Evolutionary conservation across 2,113 vertebrate species (phyloP).

Genomic region (Melanotaenia duboulayi): DNA sequence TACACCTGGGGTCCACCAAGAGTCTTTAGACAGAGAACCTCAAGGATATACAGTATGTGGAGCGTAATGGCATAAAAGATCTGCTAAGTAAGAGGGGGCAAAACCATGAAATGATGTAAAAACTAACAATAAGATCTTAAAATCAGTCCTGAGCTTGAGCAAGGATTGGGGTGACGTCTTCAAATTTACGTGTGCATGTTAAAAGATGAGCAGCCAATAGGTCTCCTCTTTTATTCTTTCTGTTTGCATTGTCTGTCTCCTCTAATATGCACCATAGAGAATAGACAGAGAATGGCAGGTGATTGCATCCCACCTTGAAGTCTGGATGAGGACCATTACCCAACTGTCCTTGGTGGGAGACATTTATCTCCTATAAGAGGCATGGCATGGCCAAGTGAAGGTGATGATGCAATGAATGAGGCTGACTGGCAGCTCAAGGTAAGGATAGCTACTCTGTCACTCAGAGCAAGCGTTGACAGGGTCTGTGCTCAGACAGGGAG

Average conservation of each 20-base stretch:
- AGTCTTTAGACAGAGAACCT: no score
- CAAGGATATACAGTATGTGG: no score
- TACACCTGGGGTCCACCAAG: no score
- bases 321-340: conserved; percentile 72
- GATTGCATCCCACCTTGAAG: conserved; percentile 52
- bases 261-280: conserved; percentile 30
- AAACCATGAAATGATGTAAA: no score
- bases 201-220: no score
- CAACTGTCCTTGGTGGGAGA: conserved; percentile 75
- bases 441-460: conserved; percentile 68
- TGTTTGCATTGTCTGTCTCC: conserved; percentile 24
- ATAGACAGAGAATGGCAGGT: conserved; percentile 44
- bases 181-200: no score
- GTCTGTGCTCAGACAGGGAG: conserved; percentile 42
- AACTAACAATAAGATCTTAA: no score
- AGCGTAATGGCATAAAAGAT: no score
- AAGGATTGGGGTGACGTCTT: no score
- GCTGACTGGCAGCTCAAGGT: conserved; percentile 75
- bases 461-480: conserved; percentile 52
- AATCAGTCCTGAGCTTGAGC: no score
- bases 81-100: no score
- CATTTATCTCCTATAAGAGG: conserved; percentile 74
- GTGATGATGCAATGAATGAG: conserved; percentile 82
- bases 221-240: conserved; percentile 15
- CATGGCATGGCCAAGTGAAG: conserved; percentile 75